These are phyloP conservation scores for Exephanes ischioxanthus DNA, from an alignment of 2,888 invertebrate species.

Conservation along the genomic window DNA sequence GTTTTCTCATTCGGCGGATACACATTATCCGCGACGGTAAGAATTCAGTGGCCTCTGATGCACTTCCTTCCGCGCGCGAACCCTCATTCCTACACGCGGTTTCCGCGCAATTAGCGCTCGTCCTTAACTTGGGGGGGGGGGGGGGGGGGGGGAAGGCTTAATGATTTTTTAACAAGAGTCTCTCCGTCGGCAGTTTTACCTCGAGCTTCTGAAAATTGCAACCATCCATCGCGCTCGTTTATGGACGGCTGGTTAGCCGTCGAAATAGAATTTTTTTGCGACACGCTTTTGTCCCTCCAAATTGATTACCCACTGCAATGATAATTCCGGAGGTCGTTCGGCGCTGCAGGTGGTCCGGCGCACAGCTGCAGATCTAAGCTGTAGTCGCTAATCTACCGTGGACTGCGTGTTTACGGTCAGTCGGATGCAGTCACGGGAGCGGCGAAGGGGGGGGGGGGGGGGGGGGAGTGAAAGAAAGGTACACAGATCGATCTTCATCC, in stretches of 20 bases:
- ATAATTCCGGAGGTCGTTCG: conserved; percentile 43
- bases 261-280: conserved; percentile 32
- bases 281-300: conserved; percentile 25
- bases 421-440: background rate
- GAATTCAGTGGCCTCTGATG: conserved; percentile 11
- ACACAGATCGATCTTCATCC: conserved; percentile 43
- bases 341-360: conserved; percentile 55
- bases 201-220: conserved; percentile 21
- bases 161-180: conserved; percentile 68
- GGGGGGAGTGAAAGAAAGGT: background rate
- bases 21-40: background rate
- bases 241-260: conserved; percentile 32
- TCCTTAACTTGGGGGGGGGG: conserved; percentile 12
- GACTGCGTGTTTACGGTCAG: background rate
- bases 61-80: conserved; percentile 35
- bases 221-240: conserved; percentile 44
- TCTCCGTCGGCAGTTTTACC: background rate
- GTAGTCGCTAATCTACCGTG: conserved; percentile 27
- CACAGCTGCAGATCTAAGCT: background rate
- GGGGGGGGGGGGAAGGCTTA: conserved; percentile 44
- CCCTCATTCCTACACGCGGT: conserved; percentile 25
- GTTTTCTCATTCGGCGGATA: background rate
- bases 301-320: conserved; percentile 55
- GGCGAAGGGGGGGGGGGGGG: background rate
- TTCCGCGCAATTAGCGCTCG: conserved; percentile 10